Evolutionary conservation across 2,797 vertebrate species (phyloP).

Genomic region (Neosilurus hyrtlii): DNA sequence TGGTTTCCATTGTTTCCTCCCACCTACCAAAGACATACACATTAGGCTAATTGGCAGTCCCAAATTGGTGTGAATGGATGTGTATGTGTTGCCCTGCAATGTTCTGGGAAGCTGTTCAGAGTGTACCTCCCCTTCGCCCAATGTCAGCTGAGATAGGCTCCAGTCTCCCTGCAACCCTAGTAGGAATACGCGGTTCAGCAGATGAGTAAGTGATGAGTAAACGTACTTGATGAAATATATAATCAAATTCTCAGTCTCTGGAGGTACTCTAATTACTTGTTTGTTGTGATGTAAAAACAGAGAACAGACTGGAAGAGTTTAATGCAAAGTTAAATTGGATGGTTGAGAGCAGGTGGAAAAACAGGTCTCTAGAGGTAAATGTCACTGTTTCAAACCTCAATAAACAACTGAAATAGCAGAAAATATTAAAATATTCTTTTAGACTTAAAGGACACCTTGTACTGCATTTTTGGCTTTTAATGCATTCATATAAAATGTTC

Average conservation of each 20-base stretch:
- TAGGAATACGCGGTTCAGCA: too few species aligned
- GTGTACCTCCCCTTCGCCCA: too few species aligned
- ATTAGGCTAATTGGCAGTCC: too few species aligned
- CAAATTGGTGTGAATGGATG: too few species aligned
- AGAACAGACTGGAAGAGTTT: background rate
- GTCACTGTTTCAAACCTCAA: conserved; percentile 29
- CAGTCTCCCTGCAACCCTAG: too few species aligned
- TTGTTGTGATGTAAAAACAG: conserved; percentile 15
- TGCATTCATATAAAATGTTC: background rate
- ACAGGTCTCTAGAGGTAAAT: conserved; percentile 23
- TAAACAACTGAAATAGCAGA: conserved; percentile 14
- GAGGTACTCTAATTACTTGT: conserved; percentile 20
- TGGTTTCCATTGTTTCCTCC: too few species aligned
- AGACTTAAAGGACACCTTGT: background rate
- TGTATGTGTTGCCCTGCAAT: too few species aligned
- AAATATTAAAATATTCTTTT: background rate
- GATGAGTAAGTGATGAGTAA: background rate
- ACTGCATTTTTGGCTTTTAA: background rate
- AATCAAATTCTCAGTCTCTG: background rate
- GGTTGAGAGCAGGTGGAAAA: conserved; percentile 1
- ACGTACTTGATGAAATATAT: conserved; percentile 18
- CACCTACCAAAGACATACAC: too few species aligned
- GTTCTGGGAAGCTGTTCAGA: too few species aligned
- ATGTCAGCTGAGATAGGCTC: too few species aligned
- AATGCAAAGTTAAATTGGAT: background rate